Evolutionary conservation across 2,113 vertebrate species (phyloP).

Genomic region (Kryptolebias marmoratus): DNA sequence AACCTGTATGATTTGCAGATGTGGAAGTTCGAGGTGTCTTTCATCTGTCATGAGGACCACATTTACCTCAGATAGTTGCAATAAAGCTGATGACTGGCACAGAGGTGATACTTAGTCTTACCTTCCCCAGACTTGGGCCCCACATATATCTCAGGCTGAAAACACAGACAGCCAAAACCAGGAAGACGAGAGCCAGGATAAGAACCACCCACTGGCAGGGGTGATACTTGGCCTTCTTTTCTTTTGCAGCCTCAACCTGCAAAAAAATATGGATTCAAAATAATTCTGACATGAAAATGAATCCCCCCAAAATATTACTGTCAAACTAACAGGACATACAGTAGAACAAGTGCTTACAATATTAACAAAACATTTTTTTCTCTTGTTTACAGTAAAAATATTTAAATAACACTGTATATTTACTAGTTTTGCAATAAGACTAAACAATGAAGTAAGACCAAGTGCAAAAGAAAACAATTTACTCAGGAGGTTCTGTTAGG

Average conservation of each 20-base stretch:
- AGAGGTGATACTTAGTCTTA: conserved; percentile 60
- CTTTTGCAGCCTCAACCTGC: conserved; percentile 77
- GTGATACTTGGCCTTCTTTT: conserved; percentile 63
- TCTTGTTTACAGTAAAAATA: too few relatives aligned
- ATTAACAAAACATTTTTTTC: too few relatives aligned
- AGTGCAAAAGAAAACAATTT: too few relatives aligned
- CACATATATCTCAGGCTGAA: conserved; percentile 78
- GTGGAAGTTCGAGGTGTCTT: conserved; percentile 46
- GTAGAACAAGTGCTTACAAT: too few relatives aligned
- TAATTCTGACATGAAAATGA: background rate
- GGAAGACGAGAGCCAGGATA: conserved; percentile 69
- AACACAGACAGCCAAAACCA: conserved; percentile 70
- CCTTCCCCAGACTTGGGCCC: conserved; percentile 76
- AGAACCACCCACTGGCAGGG: conserved; percentile 73
- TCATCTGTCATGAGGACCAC: conserved; percentile 47
- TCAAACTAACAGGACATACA: background rate
- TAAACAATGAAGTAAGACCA: too few relatives aligned
- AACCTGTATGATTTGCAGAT: conserved; percentile 51
- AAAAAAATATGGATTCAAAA: conserved; percentile 10
- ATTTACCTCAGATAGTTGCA: conserved; percentile 38
- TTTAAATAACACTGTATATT: too few relatives aligned
- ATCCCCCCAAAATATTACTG: background rate
- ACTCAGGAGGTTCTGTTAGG: too few relatives aligned
- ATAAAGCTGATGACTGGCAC: conserved; percentile 25
- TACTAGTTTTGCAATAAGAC: too few relatives aligned